Base-by-base conservation (phyloP, 1,140 invertebrate species). In the Heliconius himera region DNA sequence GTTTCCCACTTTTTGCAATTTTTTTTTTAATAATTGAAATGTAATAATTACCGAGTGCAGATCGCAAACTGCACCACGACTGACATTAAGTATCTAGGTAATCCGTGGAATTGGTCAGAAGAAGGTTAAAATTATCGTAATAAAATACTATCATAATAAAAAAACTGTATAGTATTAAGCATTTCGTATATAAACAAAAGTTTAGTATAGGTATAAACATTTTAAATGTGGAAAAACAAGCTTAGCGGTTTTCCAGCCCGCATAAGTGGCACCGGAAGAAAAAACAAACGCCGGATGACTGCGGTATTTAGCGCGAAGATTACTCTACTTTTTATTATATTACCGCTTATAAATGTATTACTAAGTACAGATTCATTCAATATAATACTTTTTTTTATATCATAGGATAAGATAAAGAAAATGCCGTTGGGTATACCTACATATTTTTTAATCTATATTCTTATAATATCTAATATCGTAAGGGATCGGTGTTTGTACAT, bases 251-350 rank as follows among this genome's bases (percentile, higher is more conserved):
- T 66, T 66, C 56, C 56, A 66, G 3, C 22, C n/a, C 56, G 56
- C 56, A 66, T 66, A 29, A 66, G 56, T 26, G 56, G n/a, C 56
- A 22, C 56, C 56, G 56, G 56, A 66, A 66, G 22, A 66, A 66
- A 60, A 66, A 66, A 66, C 56, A 66, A 66, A 66, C 56, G 11
- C 56, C 56, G 56, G 56, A 66, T 66, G 56, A 9, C 11, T 22
- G 56, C 11, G 56, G 56, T 66, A 66, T 66, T 66, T 66, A 66
- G 56, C 56, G 56, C 56, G 56, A 66, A 29, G 22, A 66, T 66
- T 66, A 66, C 56, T 26, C 22, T 66, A 66, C 56, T 66, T 66
- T 66, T 66, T 66, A 66, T 66, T 66, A 66, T 66, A 26, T 66
- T 66, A 66, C 22, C 4, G 56, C 56, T 66, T 13, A 26, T 66